Conservation (phyloP, 1,140 invertebrate species). For the Cydia pomonella region DNA sequence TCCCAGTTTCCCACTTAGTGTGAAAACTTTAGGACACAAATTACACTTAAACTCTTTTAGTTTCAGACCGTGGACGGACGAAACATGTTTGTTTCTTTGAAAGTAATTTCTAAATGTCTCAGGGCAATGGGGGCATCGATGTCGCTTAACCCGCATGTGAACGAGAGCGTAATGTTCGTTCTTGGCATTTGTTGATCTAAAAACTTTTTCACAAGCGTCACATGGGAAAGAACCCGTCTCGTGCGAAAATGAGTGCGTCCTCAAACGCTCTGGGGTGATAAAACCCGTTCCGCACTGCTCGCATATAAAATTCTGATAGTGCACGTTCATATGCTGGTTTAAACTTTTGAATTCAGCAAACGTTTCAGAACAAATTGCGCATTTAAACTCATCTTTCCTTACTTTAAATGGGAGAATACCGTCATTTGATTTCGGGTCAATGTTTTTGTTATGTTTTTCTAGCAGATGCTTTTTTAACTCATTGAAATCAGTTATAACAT, state of each 20-base stretch:
- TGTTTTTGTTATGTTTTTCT: constrained; percentile 53
- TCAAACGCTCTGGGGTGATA: constrained; percentile 64
- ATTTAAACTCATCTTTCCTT: constrained; percentile 57
- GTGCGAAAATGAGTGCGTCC: constrained; percentile 72
- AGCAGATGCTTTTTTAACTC: constrained; percentile 58
- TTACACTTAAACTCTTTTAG: constrained; percentile 72
- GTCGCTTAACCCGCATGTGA: constrained; percentile 66
- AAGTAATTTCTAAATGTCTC: constrained; percentile 72
- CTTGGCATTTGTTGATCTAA: constrained; percentile 62
- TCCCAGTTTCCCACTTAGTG: constrained; percentile 65
- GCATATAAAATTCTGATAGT: constrained; percentile 85
- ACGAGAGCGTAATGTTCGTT: constrained; percentile 68
- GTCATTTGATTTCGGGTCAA: constrained; percentile 54
- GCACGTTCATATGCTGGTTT: constrained; percentile 75
- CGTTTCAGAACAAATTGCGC: constrained; percentile 70
- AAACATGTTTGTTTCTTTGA: constrained; percentile 71
- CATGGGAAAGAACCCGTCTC: constrained; percentile 71
- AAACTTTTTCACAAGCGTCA: constrained; percentile 74
- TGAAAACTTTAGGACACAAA: constrained; percentile 66
- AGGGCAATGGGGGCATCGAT: constrained; percentile 65
- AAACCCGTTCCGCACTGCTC: constrained; percentile 89
- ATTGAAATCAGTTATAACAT: constrained; percentile 44
- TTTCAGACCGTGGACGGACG: constrained; percentile 61
- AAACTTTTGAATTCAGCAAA: constrained; percentile 72
- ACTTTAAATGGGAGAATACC: constrained; percentile 68